Evolutionary conservation across 1,140 invertebrate species (phyloP).

Genomic region (Agrilus planipennis): DNA sequence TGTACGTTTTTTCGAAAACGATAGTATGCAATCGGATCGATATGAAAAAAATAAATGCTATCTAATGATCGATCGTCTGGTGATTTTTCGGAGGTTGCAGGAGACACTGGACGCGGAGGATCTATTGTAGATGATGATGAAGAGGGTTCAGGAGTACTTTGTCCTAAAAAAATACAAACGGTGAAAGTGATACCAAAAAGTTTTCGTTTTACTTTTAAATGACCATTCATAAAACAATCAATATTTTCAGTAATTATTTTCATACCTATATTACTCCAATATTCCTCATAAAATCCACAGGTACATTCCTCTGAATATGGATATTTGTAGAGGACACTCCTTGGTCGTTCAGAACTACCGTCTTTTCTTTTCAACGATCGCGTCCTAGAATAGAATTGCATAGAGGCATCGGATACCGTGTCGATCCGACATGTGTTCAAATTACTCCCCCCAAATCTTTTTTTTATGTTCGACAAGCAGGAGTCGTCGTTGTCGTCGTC

Average conservation of each 20-base stretch:
- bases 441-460: constrained; percentile 1
- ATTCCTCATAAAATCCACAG: constrained; percentile 12
- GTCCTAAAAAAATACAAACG: too few species aligned
- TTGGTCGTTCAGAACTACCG: background rate
- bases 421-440: background rate
- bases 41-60: background rate
- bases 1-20: background rate
- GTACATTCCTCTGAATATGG: constrained; percentile 22
- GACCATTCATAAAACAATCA: background rate
- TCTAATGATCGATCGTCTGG: too few species aligned
- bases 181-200: too few species aligned
- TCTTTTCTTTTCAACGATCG: background rate
- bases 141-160: too few species aligned
- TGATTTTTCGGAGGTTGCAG: background rate
- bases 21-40: background rate
- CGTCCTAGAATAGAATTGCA: background rate
- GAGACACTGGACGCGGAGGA: background rate
- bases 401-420: background rate
- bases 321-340: constrained; percentile 20
- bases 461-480: background rate
- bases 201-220: background rate
- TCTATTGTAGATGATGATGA: too few species aligned
- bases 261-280: background rate
- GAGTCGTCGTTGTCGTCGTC: constrained; percentile 4
- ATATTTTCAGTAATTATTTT: too few species aligned